Evolutionary conservation across 35 echinoderm and acorn worm genomes (phyloP).

Genomic region (Hemicentrotus pulcherrimus): DNA sequence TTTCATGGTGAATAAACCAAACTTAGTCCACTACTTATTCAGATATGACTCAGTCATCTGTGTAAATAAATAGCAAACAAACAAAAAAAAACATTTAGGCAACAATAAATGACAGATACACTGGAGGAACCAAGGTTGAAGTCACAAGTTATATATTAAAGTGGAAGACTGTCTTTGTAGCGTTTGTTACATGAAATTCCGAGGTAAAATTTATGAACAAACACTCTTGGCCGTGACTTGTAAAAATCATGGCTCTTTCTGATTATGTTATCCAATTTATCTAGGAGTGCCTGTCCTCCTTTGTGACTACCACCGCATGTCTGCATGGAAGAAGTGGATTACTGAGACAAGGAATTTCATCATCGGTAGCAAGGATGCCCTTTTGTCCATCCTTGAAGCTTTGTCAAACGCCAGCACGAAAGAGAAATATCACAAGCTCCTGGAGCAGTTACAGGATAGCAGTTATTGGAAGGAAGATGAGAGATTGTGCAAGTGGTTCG

Average conservation of each 20-base stretch:
- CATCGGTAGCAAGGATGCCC: neutral
- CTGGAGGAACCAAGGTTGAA: too few relatives aligned
- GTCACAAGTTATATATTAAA: too few relatives aligned
- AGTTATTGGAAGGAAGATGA: neutral
- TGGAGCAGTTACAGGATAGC: neutral
- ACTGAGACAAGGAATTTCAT: neutral
- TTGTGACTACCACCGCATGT: conserved; percentile 22
- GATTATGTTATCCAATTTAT: neutral
- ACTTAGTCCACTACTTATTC: too few relatives aligned
- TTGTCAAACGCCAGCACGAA: neutral
- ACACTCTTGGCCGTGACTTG: neutral
- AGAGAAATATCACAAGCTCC: neutral
- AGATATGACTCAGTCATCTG: neutral
- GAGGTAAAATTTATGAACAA: neutral
- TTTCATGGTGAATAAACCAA: neutral
- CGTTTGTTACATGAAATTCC: too few relatives aligned
- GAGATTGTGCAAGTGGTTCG: neutral
- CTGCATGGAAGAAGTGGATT: neutral
- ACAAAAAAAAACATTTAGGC: too few relatives aligned
- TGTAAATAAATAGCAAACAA: too few relatives aligned
- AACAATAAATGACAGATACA: too few relatives aligned
- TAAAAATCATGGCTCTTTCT: neutral
- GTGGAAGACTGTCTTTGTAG: too few relatives aligned
- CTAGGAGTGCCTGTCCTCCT: conserved; percentile 22
- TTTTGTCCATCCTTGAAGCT: neutral